Evolutionary conservation across 2,113 vertebrate genomes (phyloP), one percentile per base, ranked within the genome.

Genomic region (Podiceps cristatus): DNA sequence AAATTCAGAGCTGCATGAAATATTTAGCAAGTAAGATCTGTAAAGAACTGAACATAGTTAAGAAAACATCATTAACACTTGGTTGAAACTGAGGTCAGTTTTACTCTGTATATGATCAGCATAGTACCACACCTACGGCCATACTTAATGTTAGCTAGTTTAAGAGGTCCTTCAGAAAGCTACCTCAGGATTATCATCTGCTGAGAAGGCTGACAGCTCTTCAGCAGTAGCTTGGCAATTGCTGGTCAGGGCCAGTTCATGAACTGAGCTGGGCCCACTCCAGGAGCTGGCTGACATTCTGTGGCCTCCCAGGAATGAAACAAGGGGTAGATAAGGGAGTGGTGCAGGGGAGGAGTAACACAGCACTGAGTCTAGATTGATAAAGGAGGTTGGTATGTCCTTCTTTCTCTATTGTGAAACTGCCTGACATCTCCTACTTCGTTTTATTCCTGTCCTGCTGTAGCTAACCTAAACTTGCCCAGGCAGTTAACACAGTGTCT

Each of bases 21-120:
- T 85, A 96, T 86, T 96, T 62, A 93, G 53, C 66, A 92, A 78
- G 64, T 49, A 84, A 56, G 42, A 87, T 47, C 76, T 68, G 75
- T 47, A 59, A 88, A 93, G 59, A 83, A 90, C 47, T 35, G 52
- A 72, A 66, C 7, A n/a, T 1, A 81, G 64, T 78, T 77, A 74
- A 72, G 63, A 72, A 96, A 96, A 91, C 44, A 79, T 67, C 56
- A 55, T 73, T 82, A 93, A 82, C 45, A n/a, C 69, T 14, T 66
- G 55, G 60, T 66, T 87, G 77, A 87, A 91, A 55, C 8, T 5
- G 64, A 76, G 80, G n/a, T 74, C 66, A 68, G 40, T 50, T 59
- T 63, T 68, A 29, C 56, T 60, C 44, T 52, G 2, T 9, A 3
- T 10, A 29, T 37, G 37, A 37, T 81, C 47, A 67, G 52, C 35